Base-by-base conservation (phyloP, 2,797 vertebrate genomes). In the Triplophysa yarkandensis region DNA sequence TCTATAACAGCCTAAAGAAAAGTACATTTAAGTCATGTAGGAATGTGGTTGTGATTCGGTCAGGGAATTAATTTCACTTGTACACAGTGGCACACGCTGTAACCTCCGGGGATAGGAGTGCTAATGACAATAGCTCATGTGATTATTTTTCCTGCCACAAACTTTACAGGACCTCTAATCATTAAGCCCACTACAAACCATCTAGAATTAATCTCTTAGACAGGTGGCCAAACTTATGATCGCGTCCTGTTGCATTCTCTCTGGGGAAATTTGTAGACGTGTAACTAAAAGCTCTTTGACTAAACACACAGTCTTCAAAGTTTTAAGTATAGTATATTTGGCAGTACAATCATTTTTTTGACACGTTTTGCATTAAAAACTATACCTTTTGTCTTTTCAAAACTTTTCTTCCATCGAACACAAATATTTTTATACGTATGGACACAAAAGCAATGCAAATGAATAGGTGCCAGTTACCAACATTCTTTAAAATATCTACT, bases 91-190 rank as follows among this genome's bases (percentile, higher is more conserved):
- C 76, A 79, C 69, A 63, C 74, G 71, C 54, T 71, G 72, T 32
- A 64, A 41, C 63, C 71, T 81, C 73, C 65, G 54, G 77, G 80
- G 70, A 73, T 77, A 71, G 75, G 68, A 67, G 72, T 77, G 73
- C 75, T 82, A 84, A 83, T 82, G 79, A 82, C 67, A 76, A 77
- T 77, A 62, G 73, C 80, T 76, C 64, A 80, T 83, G 81, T 79
- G 80, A 80, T 83, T 80, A 77, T 81, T 82, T 78, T 79, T 79
- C 74, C 77, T 58, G 65, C 61, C 77, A 68, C 77, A 79, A 44
- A 62, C 71, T 68, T n/a, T n/a, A n/a, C n/a, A n/a, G 65, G 74
- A 81, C 65, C 44, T 77, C 71, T 81, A 83, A 81, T 85, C 76
- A 83, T 76, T 81, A 71, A 68, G 62, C 71, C 77, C 77, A 81